Evolutionary conservation across 2,797 vertebrate species (phyloP), one percentile per base, ranked within the genome.

Genomic region (Xerus rutilus): DNA sequence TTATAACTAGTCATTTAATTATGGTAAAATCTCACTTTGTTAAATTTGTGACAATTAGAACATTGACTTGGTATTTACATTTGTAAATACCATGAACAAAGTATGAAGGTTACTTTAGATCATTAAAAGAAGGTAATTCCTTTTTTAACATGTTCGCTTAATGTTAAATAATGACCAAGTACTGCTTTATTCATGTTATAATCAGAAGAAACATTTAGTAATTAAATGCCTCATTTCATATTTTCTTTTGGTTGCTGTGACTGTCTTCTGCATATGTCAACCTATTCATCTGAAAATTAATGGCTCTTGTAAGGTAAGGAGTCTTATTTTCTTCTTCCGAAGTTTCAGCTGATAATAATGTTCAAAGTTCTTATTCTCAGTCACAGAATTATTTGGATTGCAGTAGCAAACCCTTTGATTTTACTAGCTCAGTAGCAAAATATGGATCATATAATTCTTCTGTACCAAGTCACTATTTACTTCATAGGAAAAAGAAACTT

Each of bases 251-350:
- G 98, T 97, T 97, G 98, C 97, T 98, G 97, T 98, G 98, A 96
- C 98, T 97, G 91, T 97, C 97, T 96, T 95, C 98, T 98, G 97
- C 86, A 73, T 96, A 97, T 98, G 96, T 97, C 96, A 94, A 94
- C 98, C 95, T 73, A 8, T 96, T 90, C 97, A 97, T 98, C 98
- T 99, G 97, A 98, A 99, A 99, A 99, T 98, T 97, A 97, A 98
- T 99, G 99, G 99, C 99, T 99, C 98, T 99, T 97, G 99, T 99
- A 99, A 99, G 99, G 99, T 99, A 99, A 99, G 99, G 99, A 99
- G 99, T 99, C 99, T 98, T 99, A 98, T 98, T 99, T 98, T 98
- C 97, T 98, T 98, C 98, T 95, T 98, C 97, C 98, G 98, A 98
- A 98, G 94, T 97, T 96, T 98, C 98, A 98, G 91, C 98, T 97